phyloP scores from a whole-genome alignment of 2,797 vertebrate species.

The Argyrosomus regius region DNA sequence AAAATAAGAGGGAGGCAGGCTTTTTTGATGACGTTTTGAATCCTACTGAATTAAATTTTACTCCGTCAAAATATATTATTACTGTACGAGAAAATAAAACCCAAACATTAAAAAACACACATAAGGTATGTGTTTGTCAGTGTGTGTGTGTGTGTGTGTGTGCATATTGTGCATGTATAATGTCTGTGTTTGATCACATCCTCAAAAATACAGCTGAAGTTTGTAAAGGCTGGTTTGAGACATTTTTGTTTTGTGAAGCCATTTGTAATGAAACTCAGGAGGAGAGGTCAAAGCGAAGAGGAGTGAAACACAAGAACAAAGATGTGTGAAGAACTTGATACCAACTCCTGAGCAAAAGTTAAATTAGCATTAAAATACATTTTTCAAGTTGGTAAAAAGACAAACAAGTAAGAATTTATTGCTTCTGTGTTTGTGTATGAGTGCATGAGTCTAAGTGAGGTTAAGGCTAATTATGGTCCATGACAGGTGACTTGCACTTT shows the following conservation, averaged over 20 bases:
- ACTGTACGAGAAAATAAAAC: conserved; percentile 19
- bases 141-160: background rate
- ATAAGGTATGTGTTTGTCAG: conserved; percentile 24
- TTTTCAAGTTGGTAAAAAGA: background rate
- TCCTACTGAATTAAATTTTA: conserved; percentile 26
- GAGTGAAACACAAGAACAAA: background rate
- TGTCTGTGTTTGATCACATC: conserved; percentile 33
- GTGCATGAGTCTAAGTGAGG: background rate
- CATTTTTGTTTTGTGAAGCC: conserved; percentile 12
- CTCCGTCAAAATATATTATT: conserved; percentile 9
- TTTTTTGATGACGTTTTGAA: conserved; percentile 25
- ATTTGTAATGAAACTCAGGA: background rate
- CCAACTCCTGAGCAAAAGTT: background rate
- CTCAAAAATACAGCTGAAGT: conserved; percentile 7
- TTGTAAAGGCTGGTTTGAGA: conserved; percentile 20
- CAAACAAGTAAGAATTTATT: background rate
- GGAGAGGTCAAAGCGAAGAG: background rate
- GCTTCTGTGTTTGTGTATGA: background rate
- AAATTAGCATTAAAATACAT: no score
- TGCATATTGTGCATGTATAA: background rate
- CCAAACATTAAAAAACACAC: conserved; percentile 6
- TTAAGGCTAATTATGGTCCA: background rate
- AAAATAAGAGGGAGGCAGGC: background rate
- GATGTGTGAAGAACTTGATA: background rate
- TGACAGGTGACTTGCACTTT: background rate